Evolutionary conservation across 1,140 invertebrate genomes (phyloP).

Genomic region (Ceratina australensis): DNA sequence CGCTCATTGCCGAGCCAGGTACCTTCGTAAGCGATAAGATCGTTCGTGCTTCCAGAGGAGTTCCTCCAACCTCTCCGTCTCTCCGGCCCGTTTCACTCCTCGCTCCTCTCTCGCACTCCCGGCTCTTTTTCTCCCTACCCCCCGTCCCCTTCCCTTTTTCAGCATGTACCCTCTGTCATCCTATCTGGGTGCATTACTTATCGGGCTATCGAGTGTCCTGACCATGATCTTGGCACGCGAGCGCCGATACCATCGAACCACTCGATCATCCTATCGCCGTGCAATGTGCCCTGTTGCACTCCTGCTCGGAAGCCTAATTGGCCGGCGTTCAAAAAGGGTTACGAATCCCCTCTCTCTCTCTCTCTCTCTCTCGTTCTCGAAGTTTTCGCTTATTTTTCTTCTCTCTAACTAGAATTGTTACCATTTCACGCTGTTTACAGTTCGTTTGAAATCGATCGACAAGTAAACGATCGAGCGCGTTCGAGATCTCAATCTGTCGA

Average conservation of each 20-base stretch:
- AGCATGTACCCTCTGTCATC: slow-evolving; percentile 65
- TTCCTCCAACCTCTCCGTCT: slow-evolving; percentile 18
- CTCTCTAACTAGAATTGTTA: no score
- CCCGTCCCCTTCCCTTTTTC: slow-evolving; percentile 15
- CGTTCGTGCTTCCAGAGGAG: slow-evolving; percentile 52
- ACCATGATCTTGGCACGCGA: slow-evolving; percentile 73
- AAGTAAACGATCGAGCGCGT: no score
- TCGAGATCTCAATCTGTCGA: no score
- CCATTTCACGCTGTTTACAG: no score
- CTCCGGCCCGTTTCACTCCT: not conserved
- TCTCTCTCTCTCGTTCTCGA: no score
- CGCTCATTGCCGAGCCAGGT: slow-evolving; percentile 59
- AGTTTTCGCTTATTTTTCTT: no score
- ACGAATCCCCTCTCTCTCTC: no score
- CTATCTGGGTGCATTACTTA: slow-evolving; percentile 73
- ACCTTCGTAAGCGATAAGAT: slow-evolving; percentile 63
- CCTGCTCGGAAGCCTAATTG: slow-evolving; percentile 65
- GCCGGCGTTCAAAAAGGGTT: slow-evolving; percentile 46
- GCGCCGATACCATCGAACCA: slow-evolving; percentile 70
- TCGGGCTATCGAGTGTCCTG: slow-evolving; percentile 70
- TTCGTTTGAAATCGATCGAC: no score
- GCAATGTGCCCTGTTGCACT: slow-evolving; percentile 61
- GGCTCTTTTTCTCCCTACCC: no score
- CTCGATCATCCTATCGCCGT: slow-evolving; percentile 76
- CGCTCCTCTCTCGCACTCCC: not conserved